Conservation (phyloP, 2,113 vertebrate species). For the Sclerurus mexicanus region DNA sequence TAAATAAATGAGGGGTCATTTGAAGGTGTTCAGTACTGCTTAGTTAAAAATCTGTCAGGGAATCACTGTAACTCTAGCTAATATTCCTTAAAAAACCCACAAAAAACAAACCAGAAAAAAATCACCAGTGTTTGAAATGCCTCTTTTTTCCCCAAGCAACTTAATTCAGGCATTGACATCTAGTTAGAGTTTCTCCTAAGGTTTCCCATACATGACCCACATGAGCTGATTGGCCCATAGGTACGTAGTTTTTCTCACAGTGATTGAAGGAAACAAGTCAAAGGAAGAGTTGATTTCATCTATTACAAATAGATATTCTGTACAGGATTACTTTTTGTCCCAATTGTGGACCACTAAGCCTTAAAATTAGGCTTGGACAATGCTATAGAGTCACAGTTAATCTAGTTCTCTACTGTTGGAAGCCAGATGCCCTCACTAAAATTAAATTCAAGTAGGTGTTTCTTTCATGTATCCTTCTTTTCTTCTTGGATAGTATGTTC, state of each 20-base stretch:
- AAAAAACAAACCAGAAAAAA: not conserved
- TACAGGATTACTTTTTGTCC: not conserved
- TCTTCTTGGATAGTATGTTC: not conserved
- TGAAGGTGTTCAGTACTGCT: not conserved
- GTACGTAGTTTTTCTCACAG: not conserved
- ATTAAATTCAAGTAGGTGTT: not conserved
- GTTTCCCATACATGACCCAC: not conserved
- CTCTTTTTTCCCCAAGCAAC: not conserved
- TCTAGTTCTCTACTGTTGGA: not conserved
- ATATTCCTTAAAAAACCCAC: not conserved
- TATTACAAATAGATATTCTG: accelerated
- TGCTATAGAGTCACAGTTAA: not conserved
- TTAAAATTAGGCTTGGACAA: not conserved
- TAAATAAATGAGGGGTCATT: not conserved
- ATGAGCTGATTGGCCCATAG: not conserved
- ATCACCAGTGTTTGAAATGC: not conserved
- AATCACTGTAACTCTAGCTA: not conserved
- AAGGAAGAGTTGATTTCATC: not conserved
- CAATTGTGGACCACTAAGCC: not conserved
- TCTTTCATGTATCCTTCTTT: not conserved
- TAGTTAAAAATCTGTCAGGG: not conserved
- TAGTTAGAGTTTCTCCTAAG: not conserved
- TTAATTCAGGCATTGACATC: not conserved
- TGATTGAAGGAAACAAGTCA: not conserved
- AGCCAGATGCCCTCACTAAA: not conserved